Evolutionary conservation across 2,113 vertebrate genomes (phyloP), one percentile per base, ranked within the genome.

Genomic region (Falco punctatus): DNA sequence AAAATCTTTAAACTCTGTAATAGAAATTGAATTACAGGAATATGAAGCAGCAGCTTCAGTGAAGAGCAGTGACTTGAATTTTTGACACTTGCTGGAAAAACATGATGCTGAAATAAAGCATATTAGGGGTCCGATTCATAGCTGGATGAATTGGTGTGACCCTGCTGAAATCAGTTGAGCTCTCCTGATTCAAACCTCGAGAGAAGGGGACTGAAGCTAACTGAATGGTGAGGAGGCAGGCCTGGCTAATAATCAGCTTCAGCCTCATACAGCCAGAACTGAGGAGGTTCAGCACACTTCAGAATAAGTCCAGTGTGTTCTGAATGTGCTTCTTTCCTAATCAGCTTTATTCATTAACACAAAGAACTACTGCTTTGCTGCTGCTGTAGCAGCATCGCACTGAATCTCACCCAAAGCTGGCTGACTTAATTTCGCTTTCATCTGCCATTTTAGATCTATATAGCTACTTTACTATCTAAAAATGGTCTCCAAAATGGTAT

Each of bases 11-110:
- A 87, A 75, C 44, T 65, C 54, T 66, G 20, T 72, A 89, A 62
- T 46, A 58, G 51, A 87, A 89, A 69, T n/a, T 93, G 73, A 66
- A 94, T 92, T 94, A 92, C 66, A 85, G 73, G 83, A 94, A 92
- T 79, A 85, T 46, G 46, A 78, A 93, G 79, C 27, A 72, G 86
- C 27, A 89, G 40, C 44, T 94, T 91, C 57, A 69, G 83, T 79
- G 69, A 90, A 86, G 23, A 92, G 16, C 72, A 84, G 35, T 81
- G 57, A 75, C 52, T 92, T 73, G 85, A 64, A 65, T n/a, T 90
- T 82, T 88, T 93, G 48, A 93, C 61, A n/a, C 27, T 44, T 48
- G 11, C 57, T 75, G 88, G 81, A 86, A 89, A 95, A 87, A 62
- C 58, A 72, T n/a, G 40, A 77, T 59, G 42, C 15, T 72, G 75